phyloP scores from a whole-genome alignment of 2,113 vertebrate species.

The Pangasianodon hypophthalmus region DNA sequence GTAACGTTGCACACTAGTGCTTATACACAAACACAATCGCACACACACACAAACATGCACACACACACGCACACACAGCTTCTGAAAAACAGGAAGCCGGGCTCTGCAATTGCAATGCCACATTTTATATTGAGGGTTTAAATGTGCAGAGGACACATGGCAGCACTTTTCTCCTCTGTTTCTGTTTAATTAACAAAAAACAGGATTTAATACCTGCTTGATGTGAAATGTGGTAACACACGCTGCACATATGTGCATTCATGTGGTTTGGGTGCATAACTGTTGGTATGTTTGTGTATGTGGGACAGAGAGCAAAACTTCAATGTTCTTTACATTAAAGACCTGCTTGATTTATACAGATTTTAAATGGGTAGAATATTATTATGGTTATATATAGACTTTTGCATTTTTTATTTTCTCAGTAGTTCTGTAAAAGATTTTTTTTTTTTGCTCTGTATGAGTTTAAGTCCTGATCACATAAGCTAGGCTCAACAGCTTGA shows the following conservation, averaged over 20 bases:
- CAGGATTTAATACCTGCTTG: conserved; percentile 64
- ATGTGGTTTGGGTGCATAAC: conserved; percentile 30
- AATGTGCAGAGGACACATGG: conserved; percentile 74
- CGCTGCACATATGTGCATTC: conserved; percentile 48
- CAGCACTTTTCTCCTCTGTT: conserved; percentile 72
- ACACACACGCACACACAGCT: conserved; percentile 24
- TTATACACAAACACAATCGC: not conserved
- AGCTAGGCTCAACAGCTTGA: not conserved
- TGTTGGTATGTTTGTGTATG: conserved; percentile 20
- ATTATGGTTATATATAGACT: not conserved
- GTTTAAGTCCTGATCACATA: not conserved
- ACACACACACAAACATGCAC: conserved; percentile 9
- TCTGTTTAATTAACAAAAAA: conserved; percentile 76
- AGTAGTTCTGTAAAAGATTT: not conserved
- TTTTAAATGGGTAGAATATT: not conserved
- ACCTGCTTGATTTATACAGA: not conserved
- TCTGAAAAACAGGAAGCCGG: conserved; percentile 68
- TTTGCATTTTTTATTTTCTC: not conserved
- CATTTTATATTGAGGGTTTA: conserved; percentile 56
- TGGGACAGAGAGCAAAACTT: conserved; percentile 22
- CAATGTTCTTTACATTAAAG: not conserved
- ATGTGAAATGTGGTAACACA: conserved; percentile 63
- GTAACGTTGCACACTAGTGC: conserved; percentile 56
- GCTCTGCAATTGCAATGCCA: conserved; percentile 58
- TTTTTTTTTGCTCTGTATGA: not conserved